Percentiles rank a stretch among this genome's conserved stretches.
These are phyloP conservation scores for Taenioides sp. DNA, from an alignment of 2,797 vertebrate species.

Conservation along the genomic window DNA sequence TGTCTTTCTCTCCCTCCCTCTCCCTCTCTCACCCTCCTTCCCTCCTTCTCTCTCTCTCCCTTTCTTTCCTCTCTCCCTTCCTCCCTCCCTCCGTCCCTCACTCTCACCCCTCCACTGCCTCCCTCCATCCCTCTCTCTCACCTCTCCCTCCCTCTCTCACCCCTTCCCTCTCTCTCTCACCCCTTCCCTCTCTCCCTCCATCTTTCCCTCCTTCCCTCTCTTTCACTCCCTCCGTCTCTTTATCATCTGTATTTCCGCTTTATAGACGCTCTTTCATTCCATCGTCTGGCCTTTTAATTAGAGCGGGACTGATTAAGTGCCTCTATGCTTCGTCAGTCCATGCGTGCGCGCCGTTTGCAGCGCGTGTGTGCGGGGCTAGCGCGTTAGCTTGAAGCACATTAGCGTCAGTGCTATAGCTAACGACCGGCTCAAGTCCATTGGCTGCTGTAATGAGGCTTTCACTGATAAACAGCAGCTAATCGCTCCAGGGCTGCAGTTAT, in stretches of 20 bases:
- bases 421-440: constrained; percentile 60
- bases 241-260: constrained; percentile 62
- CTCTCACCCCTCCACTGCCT: background rate
- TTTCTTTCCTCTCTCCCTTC: no score
- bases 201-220: background rate
- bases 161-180: background rate
- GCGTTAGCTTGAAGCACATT: constrained; percentile 65
- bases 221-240: constrained; percentile 13
- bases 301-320: constrained; percentile 73
- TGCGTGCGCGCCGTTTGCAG: constrained; percentile 14
- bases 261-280: constrained; percentile 60
- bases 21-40: constrained; percentile 5
- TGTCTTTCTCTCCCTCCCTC: background rate
- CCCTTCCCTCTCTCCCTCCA: background rate
- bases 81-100: no score
- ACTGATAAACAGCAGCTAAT: constrained; percentile 72
- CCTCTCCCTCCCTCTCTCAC: background rate
- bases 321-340: constrained; percentile 45
- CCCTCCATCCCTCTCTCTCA: background rate
- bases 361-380: constrained; percentile 38
- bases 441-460: constrained; percentile 70
- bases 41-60: background rate
- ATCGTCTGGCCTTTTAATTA: constrained; percentile 75
- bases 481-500: constrained; percentile 61
- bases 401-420: constrained; percentile 63